These are phyloP conservation scores for Pygocentrus nattereri DNA, from an alignment of 2,797 vertebrate genomes.

Conservation along the genomic window DNA sequence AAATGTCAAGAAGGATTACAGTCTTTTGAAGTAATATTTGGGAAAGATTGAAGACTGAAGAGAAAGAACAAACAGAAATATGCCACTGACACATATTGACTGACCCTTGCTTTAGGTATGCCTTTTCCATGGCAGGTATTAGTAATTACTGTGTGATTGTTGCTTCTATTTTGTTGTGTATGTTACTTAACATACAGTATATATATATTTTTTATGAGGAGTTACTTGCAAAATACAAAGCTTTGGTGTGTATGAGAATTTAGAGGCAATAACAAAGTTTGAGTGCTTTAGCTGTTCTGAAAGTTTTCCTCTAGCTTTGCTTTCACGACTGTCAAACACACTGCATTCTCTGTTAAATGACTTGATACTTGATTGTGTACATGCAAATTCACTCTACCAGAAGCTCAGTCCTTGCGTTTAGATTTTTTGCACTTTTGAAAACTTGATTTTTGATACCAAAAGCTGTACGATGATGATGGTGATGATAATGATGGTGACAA, in stretches of 20 bases:
- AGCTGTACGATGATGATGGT: conserved; percentile 1
- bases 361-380: not conserved
- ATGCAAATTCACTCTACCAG: conserved; percentile 5
- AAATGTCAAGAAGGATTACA: not conserved
- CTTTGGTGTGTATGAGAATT: conserved; percentile 26
- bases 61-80: not conserved
- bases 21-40: not conserved
- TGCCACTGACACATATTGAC: not conserved
- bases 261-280: conserved; percentile 46
- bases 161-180: conserved; percentile 10
- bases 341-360: not conserved
- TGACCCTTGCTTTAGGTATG: conserved; percentile 20
- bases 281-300: conserved; percentile 3
- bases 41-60: not conserved
- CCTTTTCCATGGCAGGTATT: conserved; percentile 30
- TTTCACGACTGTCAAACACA: conserved; percentile 10
- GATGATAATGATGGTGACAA: not conserved
- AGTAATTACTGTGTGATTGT: conserved; percentile 17
- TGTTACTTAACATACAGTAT: conserved; percentile 11
- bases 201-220: conserved; percentile 40
- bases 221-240: conserved; percentile 37
- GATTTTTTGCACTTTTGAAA: conserved; percentile 51
- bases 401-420: conserved; percentile 19
- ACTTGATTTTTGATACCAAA: conserved; percentile 54
- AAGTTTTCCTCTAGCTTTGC: not conserved